Conservation (phyloP, 2,888 invertebrate species). For the Drosophila peninsularis region DNA sequence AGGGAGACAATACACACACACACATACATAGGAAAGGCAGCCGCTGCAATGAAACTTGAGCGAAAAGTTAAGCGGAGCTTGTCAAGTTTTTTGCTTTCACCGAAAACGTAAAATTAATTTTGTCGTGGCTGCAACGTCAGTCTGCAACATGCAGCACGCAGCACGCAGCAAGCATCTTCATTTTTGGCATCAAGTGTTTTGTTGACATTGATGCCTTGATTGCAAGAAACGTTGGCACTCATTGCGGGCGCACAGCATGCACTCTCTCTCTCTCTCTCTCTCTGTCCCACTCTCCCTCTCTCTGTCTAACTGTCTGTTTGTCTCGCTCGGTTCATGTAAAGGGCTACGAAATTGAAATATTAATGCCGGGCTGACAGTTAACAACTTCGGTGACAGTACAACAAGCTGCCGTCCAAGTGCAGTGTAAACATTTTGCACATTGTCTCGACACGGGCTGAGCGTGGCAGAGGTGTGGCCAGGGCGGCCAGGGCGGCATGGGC, state of each 20-base stretch:
- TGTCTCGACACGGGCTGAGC: conserved; percentile 34
- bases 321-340: conserved; percentile 11
- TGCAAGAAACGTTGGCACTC: conserved; percentile 32
- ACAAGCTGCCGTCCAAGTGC: conserved; percentile 52
- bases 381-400: conserved; percentile 37
- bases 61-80: conserved; percentile 43
- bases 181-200: conserved; percentile 45
- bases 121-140: conserved; percentile 12
- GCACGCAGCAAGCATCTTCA: conserved; percentile 22
- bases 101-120: conserved; percentile 39
- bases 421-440: conserved; percentile 64
- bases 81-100: conserved; percentile 42
- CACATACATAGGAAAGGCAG: neutral
- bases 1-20: conserved; percentile 1
- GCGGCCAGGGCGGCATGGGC: neutral
- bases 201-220: conserved; percentile 55
- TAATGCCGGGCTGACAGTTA: conserved; percentile 47
- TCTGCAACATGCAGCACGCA: conserved; percentile 6
- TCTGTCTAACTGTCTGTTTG: neutral
- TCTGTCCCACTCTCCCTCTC: neutral
- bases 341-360: conserved; percentile 53
- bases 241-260: conserved; percentile 6
- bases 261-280: no score
- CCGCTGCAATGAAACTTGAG: conserved; percentile 29
- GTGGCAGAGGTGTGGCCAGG: conserved; percentile 8